A percentile compares a stretch with the other conserved stretches of the same genome.
Conservation (phyloP, 2,797 vertebrate species). For the Bradypodion pumilum region DNA sequence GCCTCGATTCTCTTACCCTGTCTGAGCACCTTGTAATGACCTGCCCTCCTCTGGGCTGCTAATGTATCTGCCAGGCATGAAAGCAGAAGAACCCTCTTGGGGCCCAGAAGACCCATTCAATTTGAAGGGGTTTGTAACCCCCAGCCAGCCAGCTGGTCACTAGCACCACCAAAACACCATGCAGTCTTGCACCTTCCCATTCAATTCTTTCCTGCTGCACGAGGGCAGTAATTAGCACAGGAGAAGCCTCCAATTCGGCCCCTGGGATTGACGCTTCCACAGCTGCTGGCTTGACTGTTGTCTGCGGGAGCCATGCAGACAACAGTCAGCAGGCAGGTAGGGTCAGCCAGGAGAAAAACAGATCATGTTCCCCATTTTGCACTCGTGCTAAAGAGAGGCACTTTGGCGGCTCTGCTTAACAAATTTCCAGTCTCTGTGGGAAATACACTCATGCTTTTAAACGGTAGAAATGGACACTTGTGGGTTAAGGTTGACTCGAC, state of each 20-base stretch:
- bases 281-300: slow-evolving; percentile 31
- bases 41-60: neutral
- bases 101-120: neutral
- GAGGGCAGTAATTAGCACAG: slow-evolving; percentile 15
- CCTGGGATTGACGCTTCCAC: slow-evolving; percentile 15
- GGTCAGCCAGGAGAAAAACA: neutral
- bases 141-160: slow-evolving; percentile 25
- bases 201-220: neutral
- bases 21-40: neutral
- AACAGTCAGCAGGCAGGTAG: slow-evolving; percentile 29
- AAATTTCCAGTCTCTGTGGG: neutral
- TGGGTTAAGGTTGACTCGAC: neutral
- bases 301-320: slow-evolving; percentile 5
- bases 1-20: too few species aligned
- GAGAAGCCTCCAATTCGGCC: neutral
- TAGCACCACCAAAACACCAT: slow-evolving; percentile 2
- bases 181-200: neutral
- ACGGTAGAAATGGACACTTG: neutral
- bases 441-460: neutral
- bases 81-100: neutral
- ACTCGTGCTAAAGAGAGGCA: neutral
- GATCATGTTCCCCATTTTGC: neutral
- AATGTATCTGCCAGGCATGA: neutral
- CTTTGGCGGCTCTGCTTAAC: neutral
- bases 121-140: slow-evolving; percentile 11